These are phyloP conservation scores for Drosophila borborema DNA, from an alignment of 2,888 invertebrate species.

Conservation along the genomic window DNA sequence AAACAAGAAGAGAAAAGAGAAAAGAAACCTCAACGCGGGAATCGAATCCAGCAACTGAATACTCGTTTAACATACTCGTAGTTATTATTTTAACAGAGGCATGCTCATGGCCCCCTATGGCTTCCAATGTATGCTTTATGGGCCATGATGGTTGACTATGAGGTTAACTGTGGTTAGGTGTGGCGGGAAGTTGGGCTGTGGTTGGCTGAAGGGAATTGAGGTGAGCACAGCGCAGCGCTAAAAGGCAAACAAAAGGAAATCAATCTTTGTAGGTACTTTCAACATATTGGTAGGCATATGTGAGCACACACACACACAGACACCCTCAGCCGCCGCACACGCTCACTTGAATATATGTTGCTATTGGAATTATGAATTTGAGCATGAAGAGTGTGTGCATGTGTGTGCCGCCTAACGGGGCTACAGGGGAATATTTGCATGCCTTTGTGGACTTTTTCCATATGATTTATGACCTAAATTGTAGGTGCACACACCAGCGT, in stretches of 20 bases:
- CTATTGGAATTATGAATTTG: constrained; percentile 31
- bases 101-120: constrained; percentile 62
- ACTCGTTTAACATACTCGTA: constrained; percentile 47
- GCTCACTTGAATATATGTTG: constrained; percentile 20
- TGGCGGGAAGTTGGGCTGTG: neutral
- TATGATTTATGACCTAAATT: constrained; percentile 80
- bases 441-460: constrained; percentile 72
- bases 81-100: constrained; percentile 61
- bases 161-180: neutral
- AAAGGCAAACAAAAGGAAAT: constrained; percentile 77
- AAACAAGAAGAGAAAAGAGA: neutral
- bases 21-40: constrained; percentile 28
- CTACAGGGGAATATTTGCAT: constrained; percentile 72
- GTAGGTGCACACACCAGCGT: constrained; percentile 44
- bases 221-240: constrained; percentile 58
- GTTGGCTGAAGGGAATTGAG: constrained; percentile 46
- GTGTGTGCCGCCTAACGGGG: constrained; percentile 26
- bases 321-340: neutral
- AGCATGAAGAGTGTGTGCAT: constrained; percentile 7
- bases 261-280: constrained; percentile 71
- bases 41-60: constrained; percentile 57
- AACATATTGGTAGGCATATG: constrained; percentile 48
- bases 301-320: constrained; percentile 17
- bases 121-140: constrained; percentile 41
- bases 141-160: constrained; percentile 17